Conservation (phyloP, 2,113 vertebrate genomes). For the Camelus bactrianus region DNA sequence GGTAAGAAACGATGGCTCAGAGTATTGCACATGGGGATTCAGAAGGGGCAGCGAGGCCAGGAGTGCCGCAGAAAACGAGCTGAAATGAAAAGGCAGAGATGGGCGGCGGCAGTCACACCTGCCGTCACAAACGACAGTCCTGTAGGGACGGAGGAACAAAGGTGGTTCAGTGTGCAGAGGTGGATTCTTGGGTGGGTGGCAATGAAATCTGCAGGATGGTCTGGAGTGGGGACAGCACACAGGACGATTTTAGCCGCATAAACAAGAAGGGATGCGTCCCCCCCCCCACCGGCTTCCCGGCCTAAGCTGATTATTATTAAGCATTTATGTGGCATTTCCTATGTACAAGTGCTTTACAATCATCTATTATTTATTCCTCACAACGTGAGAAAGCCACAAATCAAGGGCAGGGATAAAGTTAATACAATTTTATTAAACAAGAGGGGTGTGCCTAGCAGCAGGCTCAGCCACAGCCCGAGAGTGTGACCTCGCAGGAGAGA, state of each 20-base stretch:
- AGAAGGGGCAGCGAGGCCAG: background rate
- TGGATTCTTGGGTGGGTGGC: constrained; percentile 70
- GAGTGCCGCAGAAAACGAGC: background rate
- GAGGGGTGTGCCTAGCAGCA: constrained; percentile 79
- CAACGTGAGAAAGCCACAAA: constrained; percentile 84
- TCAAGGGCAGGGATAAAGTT: constrained; percentile 84
- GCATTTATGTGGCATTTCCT: constrained; percentile 85
- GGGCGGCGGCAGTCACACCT: background rate
- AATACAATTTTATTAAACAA: constrained; percentile 85
- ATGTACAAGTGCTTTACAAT: constrained; percentile 85
- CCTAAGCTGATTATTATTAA: constrained; percentile 85
- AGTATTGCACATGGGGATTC: background rate
- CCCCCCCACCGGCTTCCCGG: constrained; percentile 72
- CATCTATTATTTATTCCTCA: constrained; percentile 86
- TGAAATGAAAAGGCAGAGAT: constrained; percentile 8
- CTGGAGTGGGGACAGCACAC: constrained; percentile 61
- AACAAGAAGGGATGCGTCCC: constrained; percentile 54
- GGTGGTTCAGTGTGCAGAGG: constrained; percentile 70
- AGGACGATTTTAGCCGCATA: constrained; percentile 68
- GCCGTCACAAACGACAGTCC: background rate
- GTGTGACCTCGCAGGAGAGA: constrained; percentile 72
- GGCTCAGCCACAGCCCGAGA: constrained; percentile 62
- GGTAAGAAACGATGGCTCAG: background rate
- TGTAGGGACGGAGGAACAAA: constrained; percentile 47
- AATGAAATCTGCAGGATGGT: constrained; percentile 75